Conservation (phyloP, 2,888 invertebrate genomes). For the Pachydiplax longipennis region DNA sequence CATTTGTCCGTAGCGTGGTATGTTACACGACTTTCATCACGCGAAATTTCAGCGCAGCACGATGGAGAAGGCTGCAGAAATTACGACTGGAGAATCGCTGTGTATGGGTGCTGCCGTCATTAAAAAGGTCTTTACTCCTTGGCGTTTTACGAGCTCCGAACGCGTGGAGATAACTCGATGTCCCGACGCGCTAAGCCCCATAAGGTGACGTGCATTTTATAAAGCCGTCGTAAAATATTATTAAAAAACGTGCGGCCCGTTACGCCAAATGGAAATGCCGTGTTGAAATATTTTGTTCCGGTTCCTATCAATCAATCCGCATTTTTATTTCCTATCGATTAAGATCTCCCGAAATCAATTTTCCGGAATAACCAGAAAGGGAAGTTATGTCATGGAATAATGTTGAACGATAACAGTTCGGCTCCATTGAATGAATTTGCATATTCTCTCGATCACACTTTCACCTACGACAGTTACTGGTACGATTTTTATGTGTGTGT, state of each 20-base stretch:
- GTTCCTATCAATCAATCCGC: too few relatives aligned
- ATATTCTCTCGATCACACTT: too few relatives aligned
- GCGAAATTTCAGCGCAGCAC: not conserved
- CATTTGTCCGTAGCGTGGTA: not conserved
- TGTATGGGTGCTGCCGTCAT: not conserved
- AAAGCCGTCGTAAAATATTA: not conserved
- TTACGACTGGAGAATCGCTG: not conserved
- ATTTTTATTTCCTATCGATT: too few relatives aligned
- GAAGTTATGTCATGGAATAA: too few relatives aligned
- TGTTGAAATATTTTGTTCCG: too few relatives aligned
- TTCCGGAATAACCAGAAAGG: too few relatives aligned
- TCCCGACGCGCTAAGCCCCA: not conserved
- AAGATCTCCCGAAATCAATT: too few relatives aligned
- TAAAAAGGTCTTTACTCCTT: not conserved
- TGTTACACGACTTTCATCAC: not conserved
- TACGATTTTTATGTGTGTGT: too few relatives aligned
- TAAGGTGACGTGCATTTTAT: not conserved
- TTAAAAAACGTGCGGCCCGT: not conserved
- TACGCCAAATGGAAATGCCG: not conserved
- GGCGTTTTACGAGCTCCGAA: not conserved
- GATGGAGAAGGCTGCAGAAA: not conserved
- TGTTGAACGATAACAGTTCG: too few relatives aligned
- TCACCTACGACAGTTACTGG: too few relatives aligned
- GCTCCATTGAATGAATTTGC: too few relatives aligned
- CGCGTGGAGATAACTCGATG: not conserved